A percentile compares a stretch with the other conserved stretches of the same genome.
phyloP scores from a whole-genome alignment of 2,113 vertebrate species.

The Climacteris rufus region DNA sequence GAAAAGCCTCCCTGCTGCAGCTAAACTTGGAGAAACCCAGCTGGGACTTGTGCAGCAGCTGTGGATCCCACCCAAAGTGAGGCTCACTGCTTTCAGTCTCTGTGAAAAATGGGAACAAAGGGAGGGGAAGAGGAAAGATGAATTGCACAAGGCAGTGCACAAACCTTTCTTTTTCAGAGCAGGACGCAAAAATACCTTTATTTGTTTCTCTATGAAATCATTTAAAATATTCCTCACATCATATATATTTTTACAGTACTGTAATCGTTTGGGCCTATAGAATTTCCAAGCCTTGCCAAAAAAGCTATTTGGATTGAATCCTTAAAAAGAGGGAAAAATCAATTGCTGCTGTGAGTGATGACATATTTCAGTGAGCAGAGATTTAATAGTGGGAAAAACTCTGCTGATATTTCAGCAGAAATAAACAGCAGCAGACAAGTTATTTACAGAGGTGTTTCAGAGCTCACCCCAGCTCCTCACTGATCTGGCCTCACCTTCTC shows the following conservation, averaged over 20 bases:
- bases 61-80: not conserved
- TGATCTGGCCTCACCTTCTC: slow-evolving; percentile 68
- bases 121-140: not conserved
- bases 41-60: not conserved
- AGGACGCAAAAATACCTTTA: not conserved
- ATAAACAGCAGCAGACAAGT: slow-evolving; percentile 8
- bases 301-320: not conserved
- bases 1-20: not conserved
- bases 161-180: not conserved
- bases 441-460: not conserved
- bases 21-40: not conserved
- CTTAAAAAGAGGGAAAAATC: slow-evolving; percentile 8
- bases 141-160: not conserved
- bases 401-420: not conserved
- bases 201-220: not conserved
- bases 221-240: not conserved
- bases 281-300: not conserved
- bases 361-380: not conserved
- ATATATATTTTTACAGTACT: slow-evolving; percentile 3
- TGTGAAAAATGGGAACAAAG: not conserved
- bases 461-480: not conserved
- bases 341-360: not conserved
- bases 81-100: not conserved
- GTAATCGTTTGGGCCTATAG: not conserved
- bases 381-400: not conserved